Evolutionary conservation across 1,140 invertebrate species (phyloP).

Genomic region (Bombus sylvicola): DNA sequence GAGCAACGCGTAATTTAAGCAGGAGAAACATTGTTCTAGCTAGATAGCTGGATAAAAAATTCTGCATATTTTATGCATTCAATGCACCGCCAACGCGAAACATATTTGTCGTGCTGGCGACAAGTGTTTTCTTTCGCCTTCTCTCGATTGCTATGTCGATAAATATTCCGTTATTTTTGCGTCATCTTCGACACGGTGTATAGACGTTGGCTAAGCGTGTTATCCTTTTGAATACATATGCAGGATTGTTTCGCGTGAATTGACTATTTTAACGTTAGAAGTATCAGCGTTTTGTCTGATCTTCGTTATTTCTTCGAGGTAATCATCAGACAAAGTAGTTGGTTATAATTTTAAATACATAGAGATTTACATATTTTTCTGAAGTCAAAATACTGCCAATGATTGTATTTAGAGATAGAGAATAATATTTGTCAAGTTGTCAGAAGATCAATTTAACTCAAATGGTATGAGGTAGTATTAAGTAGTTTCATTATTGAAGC

Average conservation of each 20-base stretch:
- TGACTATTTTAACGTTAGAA: not conserved
- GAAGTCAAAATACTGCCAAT: not conserved
- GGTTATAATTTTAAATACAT: not conserved
- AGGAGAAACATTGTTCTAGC: slow-evolving; percentile 26
- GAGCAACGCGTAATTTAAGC: slow-evolving; percentile 25
- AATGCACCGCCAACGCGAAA: slow-evolving; percentile 28
- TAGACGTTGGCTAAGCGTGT: not conserved
- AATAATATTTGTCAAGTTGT: not conserved
- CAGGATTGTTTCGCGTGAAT: not conserved
- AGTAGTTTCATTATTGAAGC: not conserved
- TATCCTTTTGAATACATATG: not conserved
- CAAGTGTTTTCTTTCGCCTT: slow-evolving; percentile 22
- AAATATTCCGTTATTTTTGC: slow-evolving; percentile 16
- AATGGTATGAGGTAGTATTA: not conserved
- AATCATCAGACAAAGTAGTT: not conserved
- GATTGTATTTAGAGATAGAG: not conserved
- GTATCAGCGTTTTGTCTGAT: not conserved
- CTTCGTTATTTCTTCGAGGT: not conserved
- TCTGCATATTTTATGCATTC: slow-evolving; percentile 32
- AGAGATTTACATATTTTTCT: not conserved
- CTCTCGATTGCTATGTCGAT: not conserved
- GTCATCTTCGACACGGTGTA: no score
- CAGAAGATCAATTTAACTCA: not conserved
- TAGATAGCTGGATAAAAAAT: slow-evolving; percentile 6
- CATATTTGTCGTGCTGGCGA: slow-evolving; percentile 16